phyloP scores from a whole-genome alignment of 1,140 invertebrate genomes.

The Phymastichus coffea region DNA sequence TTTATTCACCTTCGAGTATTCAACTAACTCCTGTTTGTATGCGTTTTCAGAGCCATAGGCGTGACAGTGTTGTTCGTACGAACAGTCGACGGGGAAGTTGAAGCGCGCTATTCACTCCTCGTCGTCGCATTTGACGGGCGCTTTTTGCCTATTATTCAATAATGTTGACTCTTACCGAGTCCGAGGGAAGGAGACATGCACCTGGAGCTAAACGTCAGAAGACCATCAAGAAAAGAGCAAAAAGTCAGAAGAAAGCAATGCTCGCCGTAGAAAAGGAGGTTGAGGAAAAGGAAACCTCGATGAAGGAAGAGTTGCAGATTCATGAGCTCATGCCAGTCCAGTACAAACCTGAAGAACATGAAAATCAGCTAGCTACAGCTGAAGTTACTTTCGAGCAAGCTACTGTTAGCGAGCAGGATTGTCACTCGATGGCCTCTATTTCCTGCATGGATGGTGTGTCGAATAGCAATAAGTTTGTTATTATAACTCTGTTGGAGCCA shows the following conservation, averaged over 20 bases:
- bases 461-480: conserved; percentile 30
- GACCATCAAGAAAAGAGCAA: conserved; percentile 10
- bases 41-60: too few relatives aligned
- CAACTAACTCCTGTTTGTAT: too few relatives aligned
- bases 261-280: background rate
- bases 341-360: conserved; percentile 13
- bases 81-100: too few relatives aligned
- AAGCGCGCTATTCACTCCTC: too few relatives aligned
- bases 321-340: conserved; percentile 24
- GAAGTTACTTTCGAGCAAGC: conserved; percentile 20
- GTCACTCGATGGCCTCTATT: conserved; percentile 15
- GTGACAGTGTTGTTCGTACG: too few relatives aligned
- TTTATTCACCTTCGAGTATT: too few relatives aligned
- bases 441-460: conserved; percentile 11
- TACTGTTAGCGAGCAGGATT: conserved; percentile 13
- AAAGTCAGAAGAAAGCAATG: background rate
- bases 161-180: conserved; percentile 21
- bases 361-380: background rate
- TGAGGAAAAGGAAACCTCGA: background rate
- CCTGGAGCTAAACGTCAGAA: conserved; percentile 12
- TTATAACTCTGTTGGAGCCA: conserved; percentile 28
- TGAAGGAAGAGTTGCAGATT: conserved; percentile 18
- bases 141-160: too few relatives aligned
- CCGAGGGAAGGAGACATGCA: conserved; percentile 12
- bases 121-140: too few relatives aligned